Percentiles rank a stretch among this genome's conserved stretches.
phyloP scores from a whole-genome alignment of 1,140 invertebrate species.

The Carposina sasakii region DNA sequence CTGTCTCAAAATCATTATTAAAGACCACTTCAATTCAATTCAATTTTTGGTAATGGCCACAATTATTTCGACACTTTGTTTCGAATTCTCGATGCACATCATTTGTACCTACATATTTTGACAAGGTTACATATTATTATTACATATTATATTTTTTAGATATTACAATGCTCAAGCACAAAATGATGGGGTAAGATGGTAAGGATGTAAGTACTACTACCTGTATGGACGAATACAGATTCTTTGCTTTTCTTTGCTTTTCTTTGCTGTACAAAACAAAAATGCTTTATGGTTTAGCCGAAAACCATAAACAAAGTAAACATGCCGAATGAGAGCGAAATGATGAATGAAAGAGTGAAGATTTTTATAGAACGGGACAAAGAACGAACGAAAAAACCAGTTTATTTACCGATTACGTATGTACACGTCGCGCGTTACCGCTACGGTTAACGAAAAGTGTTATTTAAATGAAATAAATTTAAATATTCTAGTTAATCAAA shows the following conservation, averaged over 20 bases:
- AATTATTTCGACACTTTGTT: too few relatives aligned
- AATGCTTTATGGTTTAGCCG: background rate
- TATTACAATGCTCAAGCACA: too few relatives aligned
- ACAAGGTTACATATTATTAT: too few relatives aligned
- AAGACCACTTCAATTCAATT: too few relatives aligned
- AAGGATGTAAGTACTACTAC: background rate
- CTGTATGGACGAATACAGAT: background rate
- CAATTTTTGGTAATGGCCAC: too few relatives aligned
- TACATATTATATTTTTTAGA: too few relatives aligned
- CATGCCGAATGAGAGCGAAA: background rate
- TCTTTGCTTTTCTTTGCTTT: background rate
- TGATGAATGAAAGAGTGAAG: conserved; percentile 9
- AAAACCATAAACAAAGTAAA: background rate
- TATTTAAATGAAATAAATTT: conserved; percentile 33
- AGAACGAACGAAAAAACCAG: conserved; percentile 65
- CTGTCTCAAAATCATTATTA: too few relatives aligned
- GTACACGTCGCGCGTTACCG: conserved; percentile 34
- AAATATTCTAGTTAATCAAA: conserved; percentile 29
- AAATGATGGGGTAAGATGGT: too few relatives aligned
- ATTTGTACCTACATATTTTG: too few relatives aligned
- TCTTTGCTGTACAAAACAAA: background rate
- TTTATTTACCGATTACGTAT: conserved; percentile 58
- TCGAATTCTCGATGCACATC: too few relatives aligned
- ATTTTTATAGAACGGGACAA: too few relatives aligned
- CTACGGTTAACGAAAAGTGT: conserved; percentile 24